Evolutionary conservation across 92 coral and sea anemone species (phyloP), one percentile per base, ranked within the genome.

Genomic region (Anthopleura xanthogrammica): DNA sequence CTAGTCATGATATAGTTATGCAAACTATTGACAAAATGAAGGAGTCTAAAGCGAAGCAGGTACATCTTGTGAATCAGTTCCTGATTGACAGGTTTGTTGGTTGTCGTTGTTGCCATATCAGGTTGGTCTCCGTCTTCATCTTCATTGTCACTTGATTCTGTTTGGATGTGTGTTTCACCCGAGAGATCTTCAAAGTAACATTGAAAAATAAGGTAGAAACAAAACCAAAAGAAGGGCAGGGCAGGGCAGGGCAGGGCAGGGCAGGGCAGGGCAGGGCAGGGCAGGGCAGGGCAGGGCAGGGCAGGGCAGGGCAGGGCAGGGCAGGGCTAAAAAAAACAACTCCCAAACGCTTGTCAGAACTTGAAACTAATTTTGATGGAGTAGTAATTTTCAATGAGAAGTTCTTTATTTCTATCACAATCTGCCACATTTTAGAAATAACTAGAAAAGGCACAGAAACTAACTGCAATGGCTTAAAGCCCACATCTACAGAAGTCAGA

Each of bases 1-100:
- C 99, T 89, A 10, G 98, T 94, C 99, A 97, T 97, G 36, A 97
- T 88, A 66, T 97, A 93, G 48, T 89, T 91, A 62, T 97, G 99
- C 23, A 97, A 82, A 65, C 94, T 90, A 87, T 97, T 94, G 52
- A 97, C 93, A 89, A 97, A 97, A 88, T 97, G 99, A 90, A 97
- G 88, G 74, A 97, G 84, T 74, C 90, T 91, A 87, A 94, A 97
- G 58, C 99, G 92, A 20, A 97, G 92, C 62, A 97, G 80, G 79
- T 89, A 90, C 98, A 94, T 91, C 83, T 85, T 91, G 80, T 97
- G 99, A 17, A 91, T 65, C 23, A 93, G 84, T 11, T 77, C 86
- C 3, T 83, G 92, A 81, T 86, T 86, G 41, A 79, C 83, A n/a
- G 72, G 84, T 41, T 52, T 39, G 20, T 19, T 57, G 40, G 76